Base-by-base conservation (phyloP, 1,140 invertebrate genomes). In the Phortica variegata region DNA sequence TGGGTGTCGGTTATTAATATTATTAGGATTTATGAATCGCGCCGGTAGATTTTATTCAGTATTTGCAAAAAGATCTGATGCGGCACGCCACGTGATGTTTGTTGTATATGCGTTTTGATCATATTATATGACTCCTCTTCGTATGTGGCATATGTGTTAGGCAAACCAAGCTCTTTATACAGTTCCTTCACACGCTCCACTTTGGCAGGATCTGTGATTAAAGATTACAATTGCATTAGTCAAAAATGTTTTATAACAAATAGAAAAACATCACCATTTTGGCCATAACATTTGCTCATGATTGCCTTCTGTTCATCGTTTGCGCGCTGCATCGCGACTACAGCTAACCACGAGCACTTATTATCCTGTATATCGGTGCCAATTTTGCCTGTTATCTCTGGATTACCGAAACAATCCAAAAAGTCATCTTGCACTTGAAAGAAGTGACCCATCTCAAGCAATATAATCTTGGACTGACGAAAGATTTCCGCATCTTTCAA, bases 341-440 rank as follows among this genome's bases (percentile, higher is more conserved):
- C 90, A 12, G 90, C 85, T 16, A 98, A 79, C 96, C 96, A 98
- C 1, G 92, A 87, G 77, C 96, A 98, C 81, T 98, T 98, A 20
- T 93, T 93, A 60, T 96, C 91, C 76, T 89, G 81, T 54, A 98
- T 97, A 69, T 98, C 96, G 3, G 86, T 94, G 2, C 91, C 91
- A 17, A 86, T 78, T 80, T 98, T 98, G 3, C 94, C 95, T 5
- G 86, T 95, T 0, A 90, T 79, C 17, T 83, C 78, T 10, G 87
- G 82, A 76, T 96, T 85, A 2, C 94, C 95, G 75, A 89, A 98
- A 71, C 90, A 95, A 76, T 98, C 95, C 10, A 98, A 79, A 73
- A 89, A 97, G 73, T 98, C 96, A 78, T 99, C 91, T 84, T 95
- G 82, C 29, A 97, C 89, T 85, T 98, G 95, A 71, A 90, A 98